Base-by-base conservation (phyloP, 2,888 invertebrate species). In the Sinotaia quadrata region DNA sequence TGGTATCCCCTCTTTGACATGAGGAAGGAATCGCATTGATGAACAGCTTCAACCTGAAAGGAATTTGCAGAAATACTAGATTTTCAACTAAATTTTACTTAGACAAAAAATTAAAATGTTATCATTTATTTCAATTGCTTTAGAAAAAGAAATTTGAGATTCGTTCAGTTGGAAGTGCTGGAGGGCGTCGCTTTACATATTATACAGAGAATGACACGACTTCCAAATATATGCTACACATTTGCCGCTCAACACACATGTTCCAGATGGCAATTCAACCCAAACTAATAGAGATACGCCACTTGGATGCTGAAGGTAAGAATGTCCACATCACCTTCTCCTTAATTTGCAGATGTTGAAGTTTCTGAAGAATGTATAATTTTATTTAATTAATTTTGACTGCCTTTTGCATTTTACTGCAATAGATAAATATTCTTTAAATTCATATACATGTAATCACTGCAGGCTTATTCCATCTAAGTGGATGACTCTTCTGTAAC, bases 91-190 rank as follows among this genome's bases (percentile, higher is more conserved):
- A 18, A 27, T 56, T 24, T 56, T 29, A 29, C 5, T 57, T 18
- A 51, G 18, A 12, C 21, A 31, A 4, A 31, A 31, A 27, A 24
- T 10, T 49, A 47, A 36, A 65, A 8, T 33, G n/a, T 49, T 34
- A 36, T 63, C 57, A 27, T 68, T 67, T 70, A 61, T 59, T 54
- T 67, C 37, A 72, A 62, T 67, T 7, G 33, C 4, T 87, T 1
- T 88, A 92, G 91, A 92, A 96, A 84, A 97, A 97, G 89, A 98
- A 97, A 89, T 97, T 98, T 89, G 97, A 97, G 90, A 96, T 98
- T 82, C 93, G 95, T 73, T 94, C 95, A 12, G 94, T 94, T 68
- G 95, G 95, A 84, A 90, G 90, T 80, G 89, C 91, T 67, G 72
- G 72, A 8, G 87, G 88, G 27, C 87, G 89, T 37, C 89, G 90